Percentiles rank a stretch among this genome's conserved stretches.
Conservation (phyloP, 2,888 invertebrate genomes). For the Dryadula phaetusa region DNA sequence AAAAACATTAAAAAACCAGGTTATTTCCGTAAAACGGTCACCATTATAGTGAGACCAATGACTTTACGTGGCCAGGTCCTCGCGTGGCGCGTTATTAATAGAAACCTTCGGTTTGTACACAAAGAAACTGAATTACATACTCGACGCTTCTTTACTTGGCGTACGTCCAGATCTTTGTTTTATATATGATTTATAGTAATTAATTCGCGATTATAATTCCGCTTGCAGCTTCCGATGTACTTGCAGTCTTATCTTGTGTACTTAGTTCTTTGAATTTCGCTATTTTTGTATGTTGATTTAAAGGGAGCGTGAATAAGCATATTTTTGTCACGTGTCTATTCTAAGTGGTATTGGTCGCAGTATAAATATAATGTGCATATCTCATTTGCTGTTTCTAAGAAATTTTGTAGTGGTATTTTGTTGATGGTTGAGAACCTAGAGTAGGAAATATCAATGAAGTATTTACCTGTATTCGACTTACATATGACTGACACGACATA, state of each 20-base stretch:
- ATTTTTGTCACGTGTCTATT: background rate
- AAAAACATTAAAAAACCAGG: slow-evolving; percentile 30
- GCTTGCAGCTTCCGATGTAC: slow-evolving; percentile 12
- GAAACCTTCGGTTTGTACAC: slow-evolving; percentile 58
- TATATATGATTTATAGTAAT: slow-evolving; percentile 62
- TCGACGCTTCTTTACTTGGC: slow-evolving; percentile 56
- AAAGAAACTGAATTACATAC: slow-evolving; percentile 61
- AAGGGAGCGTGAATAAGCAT: background rate
- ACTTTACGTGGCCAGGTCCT: slow-evolving; percentile 47
- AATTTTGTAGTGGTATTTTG: background rate
- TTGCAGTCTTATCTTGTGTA: background rate
- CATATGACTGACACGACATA: too few species aligned
- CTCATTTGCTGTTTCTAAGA: background rate
- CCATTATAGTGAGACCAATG: slow-evolving; percentile 55
- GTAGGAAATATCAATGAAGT: background rate
- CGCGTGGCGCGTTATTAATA: slow-evolving; percentile 58
- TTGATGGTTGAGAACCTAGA: background rate
- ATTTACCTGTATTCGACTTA: too few species aligned
- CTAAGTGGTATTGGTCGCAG: background rate
- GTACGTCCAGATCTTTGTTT: slow-evolving; percentile 72
- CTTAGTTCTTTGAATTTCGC: background rate
- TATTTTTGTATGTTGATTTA: background rate
- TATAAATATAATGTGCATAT: slow-evolving; percentile 4
- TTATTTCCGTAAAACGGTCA: slow-evolving; percentile 47
- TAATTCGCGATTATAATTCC: slow-evolving; percentile 48